Conservation (phyloP, 2,888 invertebrate species). For the Heliothis peltigera region DNA sequence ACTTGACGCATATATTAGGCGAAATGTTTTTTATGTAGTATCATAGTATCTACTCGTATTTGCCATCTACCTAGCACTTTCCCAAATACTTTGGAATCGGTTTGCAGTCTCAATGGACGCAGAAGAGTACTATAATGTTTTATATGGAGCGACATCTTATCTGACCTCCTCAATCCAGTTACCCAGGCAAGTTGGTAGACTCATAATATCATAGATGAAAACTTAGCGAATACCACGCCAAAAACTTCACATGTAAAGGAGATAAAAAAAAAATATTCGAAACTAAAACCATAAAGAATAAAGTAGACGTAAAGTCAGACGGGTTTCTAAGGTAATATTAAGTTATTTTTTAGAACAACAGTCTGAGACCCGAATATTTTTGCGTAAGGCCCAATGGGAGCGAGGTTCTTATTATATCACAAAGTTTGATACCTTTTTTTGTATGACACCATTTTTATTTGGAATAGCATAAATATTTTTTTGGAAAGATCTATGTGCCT, state of each 20-base stretch:
- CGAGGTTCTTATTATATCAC: conserved; percentile 49
- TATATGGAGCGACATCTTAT: too few species aligned
- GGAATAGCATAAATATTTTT: conserved; percentile 17
- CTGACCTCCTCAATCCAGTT: too few species aligned
- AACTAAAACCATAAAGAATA: conserved; percentile 17
- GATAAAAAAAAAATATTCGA: conserved; percentile 7
- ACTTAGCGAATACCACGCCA: background rate
- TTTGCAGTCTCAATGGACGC: too few species aligned
- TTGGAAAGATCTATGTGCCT: background rate
- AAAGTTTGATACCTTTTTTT: conserved; percentile 29
- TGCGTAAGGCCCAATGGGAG: conserved; percentile 28
- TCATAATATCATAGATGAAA: background rate
- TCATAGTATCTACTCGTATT: too few species aligned
- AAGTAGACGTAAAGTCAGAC: conserved; percentile 7
- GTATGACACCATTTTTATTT: conserved; percentile 20
- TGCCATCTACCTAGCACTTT: too few species aligned
- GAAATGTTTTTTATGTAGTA: too few species aligned
- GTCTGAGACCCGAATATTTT: conserved; percentile 21
- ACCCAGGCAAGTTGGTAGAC: too few species aligned
- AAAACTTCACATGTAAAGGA: background rate
- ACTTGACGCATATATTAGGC: too few species aligned
- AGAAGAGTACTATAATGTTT: too few species aligned
- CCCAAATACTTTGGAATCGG: too few species aligned
- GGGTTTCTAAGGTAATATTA: conserved; percentile 17
- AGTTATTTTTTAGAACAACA: conserved; percentile 30